These are phyloP conservation scores for Stictonetta naevosa DNA, from an alignment of 2,113 vertebrate species.

Conservation along the genomic window DNA sequence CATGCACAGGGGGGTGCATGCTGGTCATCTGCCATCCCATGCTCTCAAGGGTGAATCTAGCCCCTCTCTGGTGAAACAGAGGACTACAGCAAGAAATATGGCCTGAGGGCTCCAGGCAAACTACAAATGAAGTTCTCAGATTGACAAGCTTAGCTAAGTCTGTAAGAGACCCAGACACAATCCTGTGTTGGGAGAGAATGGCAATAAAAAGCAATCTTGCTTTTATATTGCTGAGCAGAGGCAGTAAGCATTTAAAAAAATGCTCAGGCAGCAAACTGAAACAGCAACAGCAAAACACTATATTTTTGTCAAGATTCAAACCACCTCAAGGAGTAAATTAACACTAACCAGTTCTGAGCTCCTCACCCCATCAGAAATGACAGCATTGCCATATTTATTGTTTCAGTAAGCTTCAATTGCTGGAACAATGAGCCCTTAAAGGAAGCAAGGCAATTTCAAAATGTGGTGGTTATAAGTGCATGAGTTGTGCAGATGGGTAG, in stretches of 20 bases:
- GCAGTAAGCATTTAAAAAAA: slow-evolving; percentile 38
- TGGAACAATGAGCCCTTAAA: slow-evolving; percentile 6
- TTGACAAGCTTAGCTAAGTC: background rate
- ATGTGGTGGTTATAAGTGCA: background rate
- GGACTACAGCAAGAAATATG: background rate
- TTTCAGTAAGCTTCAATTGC: background rate
- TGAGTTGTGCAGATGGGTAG: slow-evolving; percentile 8
- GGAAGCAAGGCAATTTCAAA: background rate
- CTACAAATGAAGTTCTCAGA: slow-evolving; percentile 21
- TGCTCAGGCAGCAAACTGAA: slow-evolving; percentile 50
- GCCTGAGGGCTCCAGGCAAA: slow-evolving; percentile 17
- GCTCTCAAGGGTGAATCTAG: background rate
- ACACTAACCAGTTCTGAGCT: background rate
- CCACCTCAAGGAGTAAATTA: slow-evolving; percentile 19
- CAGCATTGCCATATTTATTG: background rate
- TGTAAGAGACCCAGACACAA: slow-evolving; percentile 7
- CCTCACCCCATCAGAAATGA: background rate
- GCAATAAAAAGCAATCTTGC: slow-evolving; percentile 48
- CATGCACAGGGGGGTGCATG: background rate
- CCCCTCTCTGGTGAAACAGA: background rate
- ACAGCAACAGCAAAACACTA: background rate
- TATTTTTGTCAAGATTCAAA: slow-evolving; percentile 37
- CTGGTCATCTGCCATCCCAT: background rate
- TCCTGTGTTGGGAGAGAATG: slow-evolving; percentile 12
- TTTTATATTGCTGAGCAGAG: slow-evolving; percentile 44